Conservation (phyloP, 2,113 vertebrate genomes). For the Phrynocephalus versicolor region DNA sequence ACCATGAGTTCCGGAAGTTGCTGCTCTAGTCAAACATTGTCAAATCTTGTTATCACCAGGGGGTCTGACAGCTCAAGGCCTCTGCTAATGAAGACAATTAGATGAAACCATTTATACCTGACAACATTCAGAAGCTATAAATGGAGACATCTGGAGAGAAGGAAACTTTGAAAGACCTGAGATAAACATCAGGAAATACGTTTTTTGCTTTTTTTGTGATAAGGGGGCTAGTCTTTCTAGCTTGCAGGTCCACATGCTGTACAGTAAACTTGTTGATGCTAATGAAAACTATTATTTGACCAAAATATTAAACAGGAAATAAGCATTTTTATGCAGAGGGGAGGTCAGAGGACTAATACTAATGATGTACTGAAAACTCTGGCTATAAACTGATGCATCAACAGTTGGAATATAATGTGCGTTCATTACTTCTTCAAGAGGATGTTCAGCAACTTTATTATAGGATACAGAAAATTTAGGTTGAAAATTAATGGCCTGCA, state of each 20-base stretch:
- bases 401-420: background rate
- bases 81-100: conserved; percentile 17
- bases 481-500: background rate
- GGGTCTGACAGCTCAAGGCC: background rate
- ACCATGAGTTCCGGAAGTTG: conserved; percentile 3
- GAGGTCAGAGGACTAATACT: background rate
- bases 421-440: background rate
- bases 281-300: background rate
- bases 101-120: conserved; percentile 7
- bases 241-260: background rate
- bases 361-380: background rate
- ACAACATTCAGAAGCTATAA: conserved; percentile 6
- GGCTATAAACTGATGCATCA: background rate
- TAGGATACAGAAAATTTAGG: background rate
- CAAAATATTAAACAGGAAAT: background rate
- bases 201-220: background rate
- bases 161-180: conserved; percentile 27
- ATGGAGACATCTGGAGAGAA: background rate
- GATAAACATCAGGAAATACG: conserved; percentile 1
- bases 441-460: background rate
- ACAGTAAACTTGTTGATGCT: background rate
- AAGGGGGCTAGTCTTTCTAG: background rate
- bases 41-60: background rate
- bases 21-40: background rate
- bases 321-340: background rate